Evolutionary conservation across 2,888 invertebrate species (phyloP).

Genomic region (Dicyrtoma fusca): DNA sequence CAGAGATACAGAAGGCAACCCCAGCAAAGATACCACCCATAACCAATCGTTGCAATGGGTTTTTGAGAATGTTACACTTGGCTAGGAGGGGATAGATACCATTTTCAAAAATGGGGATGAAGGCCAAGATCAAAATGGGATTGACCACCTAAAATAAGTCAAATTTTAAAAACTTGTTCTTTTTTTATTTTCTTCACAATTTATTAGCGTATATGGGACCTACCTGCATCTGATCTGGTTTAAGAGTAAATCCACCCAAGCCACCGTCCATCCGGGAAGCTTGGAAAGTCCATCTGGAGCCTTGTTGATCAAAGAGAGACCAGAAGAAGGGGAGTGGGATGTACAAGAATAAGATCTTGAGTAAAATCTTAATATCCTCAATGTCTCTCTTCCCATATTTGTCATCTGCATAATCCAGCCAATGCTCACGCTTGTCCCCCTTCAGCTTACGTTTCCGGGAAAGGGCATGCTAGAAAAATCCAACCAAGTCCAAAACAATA

Average conservation of each 20-base stretch:
- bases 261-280: conserved; percentile 59
- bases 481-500: no score
- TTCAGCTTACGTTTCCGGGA: conserved; percentile 59
- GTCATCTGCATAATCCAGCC: conserved; percentile 73
- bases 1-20: conserved; percentile 62
- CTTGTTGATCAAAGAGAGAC: conserved; percentile 70
- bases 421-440: conserved; percentile 63
- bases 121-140: conserved; percentile 60
- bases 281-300: conserved; percentile 62
- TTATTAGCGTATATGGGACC: not conserved
- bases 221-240: conserved; percentile 64
- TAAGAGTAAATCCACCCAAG: conserved; percentile 60
- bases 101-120: conserved; percentile 62
- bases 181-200: not conserved
- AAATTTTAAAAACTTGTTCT: not conserved
- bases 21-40: conserved; percentile 63
- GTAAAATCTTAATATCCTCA: conserved; percentile 71
- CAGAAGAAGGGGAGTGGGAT: conserved; percentile 79
- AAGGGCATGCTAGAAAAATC: conserved; percentile 60
- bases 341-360: conserved; percentile 70
- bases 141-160: conserved; percentile 59
- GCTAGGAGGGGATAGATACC: conserved; percentile 60
- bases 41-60: conserved; percentile 63
- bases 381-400: conserved; percentile 69
- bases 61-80: conserved; percentile 55